A percentile compares a stretch with the other conserved stretches of the same genome.
These are phyloP conservation scores for Trilocha varians DNA, from an alignment of 2,888 invertebrate genomes.

Conservation along the genomic window DNA sequence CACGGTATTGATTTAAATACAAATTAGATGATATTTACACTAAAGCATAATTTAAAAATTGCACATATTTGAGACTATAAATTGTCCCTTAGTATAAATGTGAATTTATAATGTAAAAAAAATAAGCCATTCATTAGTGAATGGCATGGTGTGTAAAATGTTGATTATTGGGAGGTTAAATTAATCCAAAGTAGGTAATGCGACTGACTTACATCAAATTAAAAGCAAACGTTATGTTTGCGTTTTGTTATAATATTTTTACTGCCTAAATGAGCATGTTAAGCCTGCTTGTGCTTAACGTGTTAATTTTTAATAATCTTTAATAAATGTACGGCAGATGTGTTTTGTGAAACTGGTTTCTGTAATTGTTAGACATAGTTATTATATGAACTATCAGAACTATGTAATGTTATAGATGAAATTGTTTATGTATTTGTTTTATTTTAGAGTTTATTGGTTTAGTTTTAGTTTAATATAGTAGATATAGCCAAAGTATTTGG, in stretches of 20 bases:
- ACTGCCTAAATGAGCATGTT: background rate
- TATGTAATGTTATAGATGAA: slow-evolving; percentile 53
- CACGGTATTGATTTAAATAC: background rate
- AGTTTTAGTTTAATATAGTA: slow-evolving; percentile 25
- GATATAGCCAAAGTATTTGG: slow-evolving; percentile 44
- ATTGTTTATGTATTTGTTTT: slow-evolving; percentile 64
- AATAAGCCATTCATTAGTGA: too few species aligned
- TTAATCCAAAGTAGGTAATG: slow-evolving; percentile 9
- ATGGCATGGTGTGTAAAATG: too few species aligned
- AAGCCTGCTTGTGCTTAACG: too few species aligned
- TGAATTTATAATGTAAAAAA: too few species aligned
- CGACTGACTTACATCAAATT: slow-evolving; percentile 22
- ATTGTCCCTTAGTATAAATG: too few species aligned
- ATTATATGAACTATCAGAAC: slow-evolving; percentile 36
- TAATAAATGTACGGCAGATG: background rate
- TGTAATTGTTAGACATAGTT: slow-evolving; percentile 9
- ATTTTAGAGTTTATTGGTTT: slow-evolving; percentile 52
- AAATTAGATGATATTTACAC: too few species aligned
- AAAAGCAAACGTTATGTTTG: slow-evolving; percentile 7
- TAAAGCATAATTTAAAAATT: too few species aligned
- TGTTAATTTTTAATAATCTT: background rate
- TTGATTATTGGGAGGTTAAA: background rate
- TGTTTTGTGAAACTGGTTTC: background rate
- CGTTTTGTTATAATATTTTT: slow-evolving; percentile 1
- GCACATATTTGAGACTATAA: too few species aligned